Evolutionary conservation across 2,888 invertebrate species (phyloP), one percentile per base, ranked within the genome.

Genomic region (Pherbina coryleti): DNA sequence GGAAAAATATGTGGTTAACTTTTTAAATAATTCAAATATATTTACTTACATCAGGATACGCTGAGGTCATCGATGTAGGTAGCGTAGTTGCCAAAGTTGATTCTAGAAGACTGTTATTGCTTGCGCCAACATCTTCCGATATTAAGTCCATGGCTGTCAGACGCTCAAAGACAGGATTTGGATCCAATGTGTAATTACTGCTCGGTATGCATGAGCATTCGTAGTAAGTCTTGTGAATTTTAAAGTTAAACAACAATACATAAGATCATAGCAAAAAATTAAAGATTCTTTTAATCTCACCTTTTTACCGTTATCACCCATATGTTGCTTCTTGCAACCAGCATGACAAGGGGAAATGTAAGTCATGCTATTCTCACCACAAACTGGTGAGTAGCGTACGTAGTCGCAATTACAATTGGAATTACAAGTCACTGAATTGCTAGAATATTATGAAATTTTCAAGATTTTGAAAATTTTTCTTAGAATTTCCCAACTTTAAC

Each of bases 281-380:
- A 17, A 19, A 5, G 22, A 2, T 55, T 19, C 0, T 3, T 19
- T 55, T 55, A 19, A 14, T 19, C 80, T 78, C 64, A 92, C 90
- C 88, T 91, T 91, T 37, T 88, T 88, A 49, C 91, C 91, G 81
- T 91, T 90, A 4, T 84, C 37, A 0, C 85, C 85, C 11, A 86
- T 85, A 57, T 89, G 85, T 80, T 90, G 88, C 31, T 88, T 88
- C 71, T 89, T 91, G 85, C 95, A 95, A 5, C 96, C 95, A 25
- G 95, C 95, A 86, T 95, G 94, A 85, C 96, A 96, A 5, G 95
- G 93, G 0, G 95, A 95, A 82, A 95, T 95, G 85, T 92, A 95
- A 3, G 93, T 93, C 82, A 92, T 91, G 0, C 92, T 92, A 79
- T 92, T 92, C 80, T 92, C 91, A 5, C 93, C 92, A 84, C 95